Percentiles rank a stretch among this genome's conserved stretches.
phyloP scores from a whole-genome alignment of 2,888 invertebrate species.

The Chrysodeixis includens region DNA sequence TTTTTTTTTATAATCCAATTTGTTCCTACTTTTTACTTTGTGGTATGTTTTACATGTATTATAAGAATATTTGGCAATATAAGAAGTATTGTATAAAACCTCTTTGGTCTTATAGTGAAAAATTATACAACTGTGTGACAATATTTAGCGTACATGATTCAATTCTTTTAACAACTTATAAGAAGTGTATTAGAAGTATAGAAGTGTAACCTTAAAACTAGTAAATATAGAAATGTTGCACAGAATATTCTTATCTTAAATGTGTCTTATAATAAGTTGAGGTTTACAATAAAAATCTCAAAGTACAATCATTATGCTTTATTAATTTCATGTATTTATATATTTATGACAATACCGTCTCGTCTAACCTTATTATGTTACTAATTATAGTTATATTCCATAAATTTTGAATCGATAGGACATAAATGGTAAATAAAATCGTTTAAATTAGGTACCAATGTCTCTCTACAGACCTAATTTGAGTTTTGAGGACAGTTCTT shows the following conservation, averaged over 20 bases:
- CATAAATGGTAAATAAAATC: slow-evolving; percentile 86
- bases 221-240: not conserved
- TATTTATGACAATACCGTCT: slow-evolving; percentile 90
- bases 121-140: too few species aligned
- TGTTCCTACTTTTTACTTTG: not conserved
- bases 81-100: not conserved
- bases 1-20: not conserved
- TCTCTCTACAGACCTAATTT: slow-evolving; percentile 78
- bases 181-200: not conserved
- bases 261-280: slow-evolving; percentile 14
- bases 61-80: not conserved
- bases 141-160: too few species aligned
- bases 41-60: not conserved
- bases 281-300: slow-evolving; percentile 78
- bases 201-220: not conserved
- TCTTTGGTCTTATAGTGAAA: too few species aligned
- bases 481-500: slow-evolving; percentile 76
- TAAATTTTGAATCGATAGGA: slow-evolving; percentile 89
- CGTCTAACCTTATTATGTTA: slow-evolving; percentile 89
- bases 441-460: slow-evolving; percentile 80
- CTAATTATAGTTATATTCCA: slow-evolving; percentile 88
- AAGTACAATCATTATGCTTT: slow-evolving; percentile 89
- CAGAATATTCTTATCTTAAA: not conserved
- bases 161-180: not conserved
- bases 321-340: slow-evolving; percentile 90